Evolutionary conservation across 2,888 invertebrate genomes (phyloP).

Genomic region (Himalopsyche anomala): DNA sequence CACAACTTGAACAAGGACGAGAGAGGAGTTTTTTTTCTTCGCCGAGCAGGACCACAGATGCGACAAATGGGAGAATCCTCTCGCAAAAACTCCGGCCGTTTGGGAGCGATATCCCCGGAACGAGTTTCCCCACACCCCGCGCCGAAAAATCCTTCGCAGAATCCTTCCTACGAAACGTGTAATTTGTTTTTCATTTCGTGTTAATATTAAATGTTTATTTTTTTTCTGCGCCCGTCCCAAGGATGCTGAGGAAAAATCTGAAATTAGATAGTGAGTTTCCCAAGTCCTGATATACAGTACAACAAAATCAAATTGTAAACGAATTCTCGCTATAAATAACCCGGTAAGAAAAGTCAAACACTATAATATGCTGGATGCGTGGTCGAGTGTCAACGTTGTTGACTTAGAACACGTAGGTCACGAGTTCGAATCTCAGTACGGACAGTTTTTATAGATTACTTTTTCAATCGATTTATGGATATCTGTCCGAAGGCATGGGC

Average conservation of each 20-base stretch:
- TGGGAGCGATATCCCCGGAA: slow-evolving; percentile 19
- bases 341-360: too few species aligned
- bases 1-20: neutral
- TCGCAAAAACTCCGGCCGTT: slow-evolving; percentile 47
- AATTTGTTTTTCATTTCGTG: slow-evolving; percentile 34
- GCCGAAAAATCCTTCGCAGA: slow-evolving; percentile 11
- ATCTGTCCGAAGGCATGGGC: too few species aligned
- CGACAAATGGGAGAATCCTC: slow-evolving; percentile 56
- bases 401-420: too few species aligned
- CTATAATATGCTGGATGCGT: too few species aligned
- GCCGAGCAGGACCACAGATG: slow-evolving; percentile 52
- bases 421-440: too few species aligned
- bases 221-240: neutral
- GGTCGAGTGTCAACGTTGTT: too few species aligned
- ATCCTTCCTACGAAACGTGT: slow-evolving; percentile 39
- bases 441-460: too few species aligned
- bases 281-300: neutral
- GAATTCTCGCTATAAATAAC: too few species aligned
- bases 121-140: neutral
- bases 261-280: neutral
- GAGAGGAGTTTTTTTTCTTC: slow-evolving; percentile 45
- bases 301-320: too few species aligned
- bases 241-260: neutral
- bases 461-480: too few species aligned
- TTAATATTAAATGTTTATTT: slow-evolving; percentile 33